These are phyloP conservation scores for Catagonus wagneri DNA, from an alignment of 2,113 vertebrate genomes.

Conservation along the genomic window DNA sequence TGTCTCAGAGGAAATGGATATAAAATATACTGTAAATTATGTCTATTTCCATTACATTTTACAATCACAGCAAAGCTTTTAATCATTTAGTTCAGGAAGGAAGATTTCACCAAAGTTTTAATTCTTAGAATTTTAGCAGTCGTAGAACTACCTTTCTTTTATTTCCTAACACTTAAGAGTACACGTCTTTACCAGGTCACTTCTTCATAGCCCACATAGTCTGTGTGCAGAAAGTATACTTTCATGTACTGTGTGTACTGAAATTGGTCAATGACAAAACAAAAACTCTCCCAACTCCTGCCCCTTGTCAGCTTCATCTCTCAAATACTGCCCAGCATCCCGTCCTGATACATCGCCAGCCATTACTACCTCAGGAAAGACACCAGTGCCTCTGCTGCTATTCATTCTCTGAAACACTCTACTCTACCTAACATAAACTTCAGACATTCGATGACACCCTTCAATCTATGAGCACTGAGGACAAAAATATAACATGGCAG, in stretches of 20 bases:
- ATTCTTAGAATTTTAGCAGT: neutral
- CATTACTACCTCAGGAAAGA: neutral
- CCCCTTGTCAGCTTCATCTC: neutral
- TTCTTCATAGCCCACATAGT: neutral
- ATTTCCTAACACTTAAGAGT: neutral
- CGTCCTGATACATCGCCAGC: neutral
- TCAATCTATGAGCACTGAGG: neutral
- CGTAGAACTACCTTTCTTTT: neutral
- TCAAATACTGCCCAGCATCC: neutral
- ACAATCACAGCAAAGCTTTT: neutral
- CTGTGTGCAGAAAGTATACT: neutral
- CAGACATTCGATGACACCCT: neutral
- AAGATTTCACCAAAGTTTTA: neutral
- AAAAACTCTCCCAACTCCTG: neutral
- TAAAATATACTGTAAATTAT: neutral
- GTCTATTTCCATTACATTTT: neutral
- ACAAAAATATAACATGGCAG: neutral
- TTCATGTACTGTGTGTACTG: neutral
- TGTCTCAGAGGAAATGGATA: neutral
- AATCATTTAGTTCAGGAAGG: neutral
- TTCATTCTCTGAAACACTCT: neutral
- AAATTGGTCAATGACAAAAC: neutral
- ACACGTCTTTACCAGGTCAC: neutral
- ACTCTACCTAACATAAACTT: neutral
- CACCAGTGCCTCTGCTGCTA: neutral